Evolutionary conservation across 2,113 vertebrate genomes (phyloP), one percentile per base, ranked within the genome.

Genomic region (Pseudorasbora parva): DNA sequence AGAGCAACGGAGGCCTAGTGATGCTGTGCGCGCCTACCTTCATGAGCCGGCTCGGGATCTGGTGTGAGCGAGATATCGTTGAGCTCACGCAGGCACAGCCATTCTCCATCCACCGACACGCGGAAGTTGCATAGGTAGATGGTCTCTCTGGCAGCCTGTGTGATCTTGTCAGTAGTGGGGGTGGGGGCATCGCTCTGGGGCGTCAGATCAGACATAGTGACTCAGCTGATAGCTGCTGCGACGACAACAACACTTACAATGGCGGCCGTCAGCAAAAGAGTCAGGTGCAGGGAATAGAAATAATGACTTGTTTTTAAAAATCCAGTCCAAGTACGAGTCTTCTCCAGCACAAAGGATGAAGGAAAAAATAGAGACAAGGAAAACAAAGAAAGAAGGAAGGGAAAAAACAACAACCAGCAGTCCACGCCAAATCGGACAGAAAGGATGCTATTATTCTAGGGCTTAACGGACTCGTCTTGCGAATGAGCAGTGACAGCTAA

Each of bases 61-160:
- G 98, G 98, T 8, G 98, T 99, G 76, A 99, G 96, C 27, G 98
- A 99, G 95, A 99, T 99, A 94, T 99, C 98, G 57, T 99, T 98
- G 91, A 99, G 96, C 93, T 99, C 98, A 1, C 98, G 95, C 27
- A 99, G 93, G 91, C 98, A 99, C 21, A 99, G 97, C 98, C 98
- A 99, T 88, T 99, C 98, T 92, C 98, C 98, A 15, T 99, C 98
- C 92, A 99, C 98, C 0, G 98, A 99, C 83, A 99, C 98, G 15
- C 98, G 97, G 91, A 99, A 99, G 96, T 99, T 99, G 95, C 98
- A 99, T 86, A 99, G 96, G 94, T 99, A 99, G 92, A 99, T 99
- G 93, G 98, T 99, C 95, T 99, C 98, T 91, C 98, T 95, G 93
- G 98, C 98, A 82, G 98, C 98, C 94, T 99, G 98, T 80, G 98